These are phyloP conservation scores for Anguilla japonica DNA, from an alignment of 2,113 vertebrate species.

Conservation along the genomic window DNA sequence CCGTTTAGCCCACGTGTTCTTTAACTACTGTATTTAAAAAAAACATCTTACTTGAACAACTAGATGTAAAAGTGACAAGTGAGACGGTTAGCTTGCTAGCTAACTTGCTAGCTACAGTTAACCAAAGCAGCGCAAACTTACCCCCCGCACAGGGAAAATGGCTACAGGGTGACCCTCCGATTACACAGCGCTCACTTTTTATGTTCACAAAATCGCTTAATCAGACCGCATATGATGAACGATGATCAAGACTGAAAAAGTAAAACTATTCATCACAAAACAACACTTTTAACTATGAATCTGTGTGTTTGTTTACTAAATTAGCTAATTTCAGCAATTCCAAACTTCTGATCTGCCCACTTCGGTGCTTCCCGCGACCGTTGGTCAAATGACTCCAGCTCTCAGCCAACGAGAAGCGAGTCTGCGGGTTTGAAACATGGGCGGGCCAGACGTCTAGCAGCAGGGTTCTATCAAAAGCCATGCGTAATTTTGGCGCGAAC, in stretches of 20 bases:
- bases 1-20: neutral
- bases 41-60: no score
- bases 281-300: neutral
- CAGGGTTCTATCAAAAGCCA: neutral
- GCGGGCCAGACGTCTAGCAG: slow-evolving; percentile 46
- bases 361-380: slow-evolving; percentile 88
- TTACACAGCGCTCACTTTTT: neutral
- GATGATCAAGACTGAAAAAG: neutral
- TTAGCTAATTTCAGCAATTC: slow-evolving; percentile 53
- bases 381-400: slow-evolving; percentile 75
- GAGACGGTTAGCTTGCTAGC: slow-evolving; percentile 17
- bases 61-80: neutral
- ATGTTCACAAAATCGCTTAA: neutral
- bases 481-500: slow-evolving; percentile 78
- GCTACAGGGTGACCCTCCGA: neutral
- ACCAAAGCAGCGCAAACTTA: neutral
- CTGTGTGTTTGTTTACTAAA: slow-evolving; percentile 64
- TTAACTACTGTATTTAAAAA: neutral
- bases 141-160: neutral
- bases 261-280: neutral
- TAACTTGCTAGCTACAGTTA: slow-evolving; percentile 26
- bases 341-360: slow-evolving; percentile 35
- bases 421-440: slow-evolving; percentile 78
- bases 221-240: neutral
- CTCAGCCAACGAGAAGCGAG: slow-evolving; percentile 71